Percentiles rank a stretch among this genome's conserved stretches.
phyloP scores from a whole-genome alignment of 2,113 vertebrate genomes.

The Gasterosteus aculeatus region DNA sequence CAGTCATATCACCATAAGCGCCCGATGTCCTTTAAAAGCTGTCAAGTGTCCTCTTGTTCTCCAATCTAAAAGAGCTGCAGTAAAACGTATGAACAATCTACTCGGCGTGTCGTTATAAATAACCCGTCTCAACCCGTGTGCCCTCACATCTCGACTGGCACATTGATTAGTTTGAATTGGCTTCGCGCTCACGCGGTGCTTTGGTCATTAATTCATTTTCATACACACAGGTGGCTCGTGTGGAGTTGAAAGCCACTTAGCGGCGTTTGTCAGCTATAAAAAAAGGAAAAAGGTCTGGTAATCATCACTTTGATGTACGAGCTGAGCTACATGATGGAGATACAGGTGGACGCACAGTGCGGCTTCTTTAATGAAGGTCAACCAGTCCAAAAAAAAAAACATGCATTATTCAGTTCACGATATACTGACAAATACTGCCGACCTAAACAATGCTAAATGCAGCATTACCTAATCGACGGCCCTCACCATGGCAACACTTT shows the following conservation, averaged over 20 bases:
- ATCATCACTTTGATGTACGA: constrained; percentile 27
- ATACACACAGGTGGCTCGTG: constrained; percentile 24
- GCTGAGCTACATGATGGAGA: not conserved
- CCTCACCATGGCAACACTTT: too few species aligned
- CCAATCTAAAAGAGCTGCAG: constrained; percentile 3
- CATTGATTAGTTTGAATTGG: constrained; percentile 32
- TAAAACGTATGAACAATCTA: not conserved
- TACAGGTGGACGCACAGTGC: not conserved
- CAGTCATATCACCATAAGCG: not conserved
- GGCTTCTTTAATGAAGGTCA: not conserved
- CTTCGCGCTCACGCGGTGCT: constrained; percentile 19
- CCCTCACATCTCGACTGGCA: constrained; percentile 31
- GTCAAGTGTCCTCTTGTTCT: not conserved
- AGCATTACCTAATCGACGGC: too few species aligned
- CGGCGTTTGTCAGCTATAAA: constrained; percentile 20
- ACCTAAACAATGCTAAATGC: too few species aligned
- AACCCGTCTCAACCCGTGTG: not conserved
- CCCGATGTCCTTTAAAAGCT: constrained; percentile 2
- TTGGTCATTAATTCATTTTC: constrained; percentile 46
- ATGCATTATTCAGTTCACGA: not conserved
- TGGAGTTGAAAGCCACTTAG: constrained; percentile 32
- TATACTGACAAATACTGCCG: not conserved
- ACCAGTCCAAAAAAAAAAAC: not conserved
- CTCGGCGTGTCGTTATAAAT: constrained; percentile 9
- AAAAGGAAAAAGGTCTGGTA: not conserved